A percentile compares a stretch with the other conserved stretches of the same genome.
These are phyloP conservation scores for Megastigmus dorsalis DNA, from an alignment of 2,888 invertebrate species.

Conservation along the genomic window DNA sequence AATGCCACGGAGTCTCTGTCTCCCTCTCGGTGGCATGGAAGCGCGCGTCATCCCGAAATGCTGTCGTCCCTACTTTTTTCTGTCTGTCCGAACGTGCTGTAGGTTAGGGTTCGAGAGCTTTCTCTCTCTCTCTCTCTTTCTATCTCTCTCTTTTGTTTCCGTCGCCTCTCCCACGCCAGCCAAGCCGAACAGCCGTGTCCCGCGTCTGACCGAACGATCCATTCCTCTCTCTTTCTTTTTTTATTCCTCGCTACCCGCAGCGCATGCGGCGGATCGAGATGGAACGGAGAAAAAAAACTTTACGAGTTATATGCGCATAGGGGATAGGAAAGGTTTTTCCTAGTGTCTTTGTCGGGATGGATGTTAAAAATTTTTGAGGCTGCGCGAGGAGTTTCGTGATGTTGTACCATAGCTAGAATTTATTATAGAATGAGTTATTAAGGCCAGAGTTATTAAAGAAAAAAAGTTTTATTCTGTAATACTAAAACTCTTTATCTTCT, in stretches of 20 bases:
- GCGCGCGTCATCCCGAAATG: neutral
- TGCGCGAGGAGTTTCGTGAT: too few relatives aligned
- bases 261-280: too few relatives aligned
- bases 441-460: too few relatives aligned
- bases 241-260: slow-evolving; percentile 4
- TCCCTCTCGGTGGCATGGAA: neutral
- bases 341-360: too few relatives aligned
- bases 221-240: neutral
- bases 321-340: too few relatives aligned
- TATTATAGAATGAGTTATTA: too few relatives aligned
- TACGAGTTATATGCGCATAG: neutral
- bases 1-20: neutral
- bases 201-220: too few relatives aligned
- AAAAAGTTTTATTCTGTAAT: too few relatives aligned
- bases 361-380: too few relatives aligned
- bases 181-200: neutral
- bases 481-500: too few relatives aligned
- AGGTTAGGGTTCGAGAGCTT: neutral
- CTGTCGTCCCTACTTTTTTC: slow-evolving; percentile 20
- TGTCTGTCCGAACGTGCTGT: neutral
- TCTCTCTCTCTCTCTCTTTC: neutral
- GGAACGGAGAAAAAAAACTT: neutral
- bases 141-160: slow-evolving; percentile 7
- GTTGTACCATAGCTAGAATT: too few relatives aligned
- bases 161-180: too few relatives aligned